Percentiles rank a stretch among this genome's conserved stretches.
Conservation (phyloP, 2,113 vertebrate species). For the Petromus typicus region DNA sequence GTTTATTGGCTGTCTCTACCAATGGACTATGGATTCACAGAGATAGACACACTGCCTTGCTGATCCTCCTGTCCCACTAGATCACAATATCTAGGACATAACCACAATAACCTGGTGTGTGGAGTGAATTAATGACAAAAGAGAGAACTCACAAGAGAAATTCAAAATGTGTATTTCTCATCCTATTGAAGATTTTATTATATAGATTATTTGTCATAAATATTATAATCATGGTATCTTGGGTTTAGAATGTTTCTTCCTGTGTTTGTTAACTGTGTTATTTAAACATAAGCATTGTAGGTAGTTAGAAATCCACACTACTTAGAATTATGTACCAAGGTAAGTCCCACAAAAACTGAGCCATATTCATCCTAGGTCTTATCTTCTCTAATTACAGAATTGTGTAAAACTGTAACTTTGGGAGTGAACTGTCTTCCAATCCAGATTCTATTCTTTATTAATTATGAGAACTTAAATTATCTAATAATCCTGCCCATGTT, state of each 20-base stretch:
- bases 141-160: background rate
- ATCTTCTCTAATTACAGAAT: background rate
- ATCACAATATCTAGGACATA: background rate
- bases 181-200: background rate
- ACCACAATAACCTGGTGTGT: background rate
- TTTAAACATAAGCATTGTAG: background rate
- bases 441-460: background rate
- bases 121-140: background rate
- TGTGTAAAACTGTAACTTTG: background rate
- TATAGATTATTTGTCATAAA: background rate
- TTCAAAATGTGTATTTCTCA: background rate
- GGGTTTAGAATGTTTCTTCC: background rate
- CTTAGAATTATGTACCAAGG: background rate
- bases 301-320: background rate
- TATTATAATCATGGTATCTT: background rate
- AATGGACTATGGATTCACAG: background rate
- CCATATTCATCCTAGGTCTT: background rate
- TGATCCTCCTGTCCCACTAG: background rate
- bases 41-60: background rate
- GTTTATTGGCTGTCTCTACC: background rate
- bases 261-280: background rate
- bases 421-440: background rate
- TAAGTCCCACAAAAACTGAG: background rate
- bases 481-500: background rate
- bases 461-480: background rate